Evolutionary conservation across 2,113 vertebrate genomes (phyloP).

Genomic region (Lampris incognitus): DNA sequence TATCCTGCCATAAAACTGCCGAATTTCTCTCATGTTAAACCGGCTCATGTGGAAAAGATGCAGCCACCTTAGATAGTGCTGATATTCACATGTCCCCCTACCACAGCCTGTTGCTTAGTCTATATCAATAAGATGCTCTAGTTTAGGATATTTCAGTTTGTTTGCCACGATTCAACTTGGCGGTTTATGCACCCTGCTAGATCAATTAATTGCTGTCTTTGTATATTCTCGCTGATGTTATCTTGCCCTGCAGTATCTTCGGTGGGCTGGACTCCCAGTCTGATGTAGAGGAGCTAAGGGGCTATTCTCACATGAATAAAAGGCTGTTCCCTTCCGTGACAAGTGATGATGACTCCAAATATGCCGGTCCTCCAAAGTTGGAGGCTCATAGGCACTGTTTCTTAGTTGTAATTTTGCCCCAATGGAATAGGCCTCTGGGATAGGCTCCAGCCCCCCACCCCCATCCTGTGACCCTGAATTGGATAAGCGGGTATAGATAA

Average conservation of each 20-base stretch:
- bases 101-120: constrained; percentile 1
- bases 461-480: too few relatives aligned
- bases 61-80: constrained; percentile 28
- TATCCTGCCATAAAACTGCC: constrained; percentile 29
- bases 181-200: constrained; percentile 16
- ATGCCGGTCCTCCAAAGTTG: background rate
- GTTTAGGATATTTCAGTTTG: background rate
- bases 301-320: constrained; percentile 35
- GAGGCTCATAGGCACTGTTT: background rate
- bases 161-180: constrained; percentile 8
- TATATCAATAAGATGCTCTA: constrained; percentile 20
- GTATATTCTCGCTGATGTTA: constrained; percentile 27
- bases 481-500: too few relatives aligned
- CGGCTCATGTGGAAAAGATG: constrained; percentile 56
- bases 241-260: constrained; percentile 24
- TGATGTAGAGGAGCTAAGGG: constrained; percentile 22
- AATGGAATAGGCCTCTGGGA: too few relatives aligned
- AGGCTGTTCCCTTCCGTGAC: constrained; percentile 8
- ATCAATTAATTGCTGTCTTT: constrained; percentile 36
- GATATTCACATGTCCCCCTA: constrained; percentile 5
- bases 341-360: background rate
- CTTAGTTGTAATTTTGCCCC: background rate
- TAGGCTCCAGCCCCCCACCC: too few relatives aligned
- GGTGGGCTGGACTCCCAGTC: constrained; percentile 23
- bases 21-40: constrained; percentile 46